Evolutionary conservation across 1,140 invertebrate genomes (phyloP), one percentile per base, ranked within the genome.

Genomic region (Eriosoma lanigerum): DNA sequence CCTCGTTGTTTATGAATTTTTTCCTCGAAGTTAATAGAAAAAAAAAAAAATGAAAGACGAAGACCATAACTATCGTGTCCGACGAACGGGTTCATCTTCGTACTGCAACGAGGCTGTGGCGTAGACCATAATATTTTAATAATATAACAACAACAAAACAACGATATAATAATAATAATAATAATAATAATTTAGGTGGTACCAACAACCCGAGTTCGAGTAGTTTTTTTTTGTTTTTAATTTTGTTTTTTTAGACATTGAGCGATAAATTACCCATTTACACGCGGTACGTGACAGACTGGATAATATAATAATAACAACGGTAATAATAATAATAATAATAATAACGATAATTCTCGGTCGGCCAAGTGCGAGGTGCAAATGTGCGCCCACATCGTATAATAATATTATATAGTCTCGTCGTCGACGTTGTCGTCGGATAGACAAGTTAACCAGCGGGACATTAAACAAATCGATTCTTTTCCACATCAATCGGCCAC

Each of bases 391-490:
- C 56, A 78, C 56, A 29, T 62, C 21, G 52, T 46, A n/a, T n/a
- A n/a, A n/a, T n/a, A n/a, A n/a, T n/a, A n/a, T n/a, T 38, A 8
- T 38, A 38, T 38, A 38, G 32, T 38, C 32, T 38, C 32, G 32
- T 38, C 32, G 32, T n/a, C 73, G n/a, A 1, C 17, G 15, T 21
- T 26, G 64, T n/a, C 64, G 32, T 19, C 32, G 62, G 32, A 38
- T 48, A 78, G 75, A 78, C 75, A 78, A 60, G 54, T 60, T 60
- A 62, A 78, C 75, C 75, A 78, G 56, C 75, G 38, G 72, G 72
- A 78, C 75, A 48, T 78, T 48, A 78, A 78, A 78, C 75, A 78
- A 78, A 78, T 78, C 75, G 75, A 78, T 78, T 78, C 75, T 78
- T 21, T n/a, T 78, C 56, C 75, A 48, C 75, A 48, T 78, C 54